Base-by-base conservation (phyloP, 2,888 invertebrate species). In the Gymnocheta viridis region DNA sequence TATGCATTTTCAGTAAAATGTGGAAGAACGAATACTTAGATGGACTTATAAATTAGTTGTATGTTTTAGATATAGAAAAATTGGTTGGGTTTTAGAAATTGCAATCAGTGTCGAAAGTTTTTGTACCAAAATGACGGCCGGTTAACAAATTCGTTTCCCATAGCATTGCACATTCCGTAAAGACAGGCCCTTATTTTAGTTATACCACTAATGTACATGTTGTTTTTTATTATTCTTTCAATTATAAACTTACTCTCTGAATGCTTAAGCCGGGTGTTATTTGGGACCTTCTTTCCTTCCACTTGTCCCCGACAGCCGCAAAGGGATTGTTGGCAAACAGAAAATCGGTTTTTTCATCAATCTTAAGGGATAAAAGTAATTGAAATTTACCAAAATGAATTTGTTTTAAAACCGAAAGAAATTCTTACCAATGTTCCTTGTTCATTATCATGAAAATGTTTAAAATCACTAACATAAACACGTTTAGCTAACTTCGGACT, bases 201-300 rank as follows among this genome's bases (percentile, higher is more conserved):
- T n/a, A n/a, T 24, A 12, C 1, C 10, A 44, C 0, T 24, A 9
- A 32, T n/a, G 41, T 41, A 14, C 14, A 12, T n/a, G 4, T 41
- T 41, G 12, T 41, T 41, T 12, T 41, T 4, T n/a, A 2, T 2
- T 41, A 35, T 3, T 32, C n/a, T 49, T 49, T 17, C 27, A 4
- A n/a, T 35, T 32, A 19, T 19, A 49, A 56, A 81, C 85, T 78
- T 89, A 93, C 92, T 83, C 93, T 93, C 64, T 91, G 93, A 2
- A 91, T 89, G 0, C 93, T 93, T 44, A 94, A 92, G 6, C 92
- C 92, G 0, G 93, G 92, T 0, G 93, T 92, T 17, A 94, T 87
- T 86, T 93, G 92, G 0, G 90, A 87, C 12, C 94, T 91, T 1
- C 92, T 88, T 4, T 91, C 89, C 84, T 93, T 93, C 94, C 94